Evolutionary conservation across 2,888 invertebrate species (phyloP), one percentile per base, ranked within the genome.

Genomic region (Cheilosia urbana): DNA sequence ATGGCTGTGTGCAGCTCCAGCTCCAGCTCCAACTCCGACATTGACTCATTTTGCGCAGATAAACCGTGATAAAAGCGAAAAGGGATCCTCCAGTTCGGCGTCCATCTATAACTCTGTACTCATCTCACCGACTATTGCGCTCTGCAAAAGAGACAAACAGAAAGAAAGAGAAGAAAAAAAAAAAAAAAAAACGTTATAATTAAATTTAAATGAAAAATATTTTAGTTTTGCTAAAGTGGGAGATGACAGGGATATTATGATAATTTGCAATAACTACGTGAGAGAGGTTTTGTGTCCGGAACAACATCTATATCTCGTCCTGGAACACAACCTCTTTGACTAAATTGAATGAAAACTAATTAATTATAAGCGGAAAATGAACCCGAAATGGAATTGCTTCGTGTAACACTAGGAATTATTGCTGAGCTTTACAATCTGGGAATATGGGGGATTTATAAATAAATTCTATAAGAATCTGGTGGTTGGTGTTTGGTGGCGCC

Each of bases 61-160:
- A 62, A 62, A 68, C 75, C 75, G 60, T 62, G 66, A 73, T 80
- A 53, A 80, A 66, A 58, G 57, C 17, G 69, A 49, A 58, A 47
- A 34, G 13, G 13, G 21, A 60, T 58, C 40, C 27, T 42, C 60
- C 42, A 49, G 6, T n/a, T 47, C 47, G 11, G 60, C 47, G 73
- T 63, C 72, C 57, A 53, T 89, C 93, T 90, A 95, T 90, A 95
- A 94, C 92, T 95, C 95, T 87, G 95, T 95, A 92, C 95, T 95
- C 95, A 95, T 95, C 93, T 95, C 95, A 81, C 94, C 93, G 89
- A 92, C 91, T 91, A 92, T 91, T 92, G 92, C 89, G 91, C 91
- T 90, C 92, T 92, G 90, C 4, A 60, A 90, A 88, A 66, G 72
- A 82, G 21, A 45, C 13, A 55, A 71, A 27, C 40, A 24, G 27